These are phyloP conservation scores for Meteorus cinctellus DNA, from an alignment of 2,888 invertebrate genomes.

Conservation along the genomic window DNA sequence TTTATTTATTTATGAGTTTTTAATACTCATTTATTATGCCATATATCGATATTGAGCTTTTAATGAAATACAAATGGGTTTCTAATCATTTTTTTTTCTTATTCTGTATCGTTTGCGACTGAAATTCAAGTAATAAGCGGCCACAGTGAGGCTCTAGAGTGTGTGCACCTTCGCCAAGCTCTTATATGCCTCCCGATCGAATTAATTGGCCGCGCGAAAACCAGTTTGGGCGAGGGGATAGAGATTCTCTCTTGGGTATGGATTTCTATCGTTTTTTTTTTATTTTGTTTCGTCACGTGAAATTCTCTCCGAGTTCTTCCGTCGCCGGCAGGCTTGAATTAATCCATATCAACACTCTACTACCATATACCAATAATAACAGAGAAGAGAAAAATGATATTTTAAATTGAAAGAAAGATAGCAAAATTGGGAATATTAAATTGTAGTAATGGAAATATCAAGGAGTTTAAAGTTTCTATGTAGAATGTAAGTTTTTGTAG, in stretches of 20 bases:
- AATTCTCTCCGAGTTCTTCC: conserved; percentile 38
- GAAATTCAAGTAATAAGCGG: conserved; percentile 10
- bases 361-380: conserved; percentile 3
- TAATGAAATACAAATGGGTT: conserved; percentile 46
- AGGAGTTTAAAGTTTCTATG: too few species aligned
- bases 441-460: too few species aligned
- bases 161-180: conserved; percentile 37
- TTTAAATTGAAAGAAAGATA: background rate
- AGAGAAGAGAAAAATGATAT: background rate
- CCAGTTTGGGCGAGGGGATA: conserved; percentile 57
- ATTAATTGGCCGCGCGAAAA: conserved; percentile 63
- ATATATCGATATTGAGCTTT: conserved; percentile 36
- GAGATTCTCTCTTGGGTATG: conserved; percentile 34
- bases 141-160: conserved; percentile 7
- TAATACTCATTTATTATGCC: conserved; percentile 30
- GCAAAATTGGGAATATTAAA: background rate
- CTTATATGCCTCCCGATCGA: conserved; percentile 53
- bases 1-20: background rate
- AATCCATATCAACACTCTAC: conserved; percentile 39
- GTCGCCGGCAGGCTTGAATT: conserved; percentile 41
- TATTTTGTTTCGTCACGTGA: conserved; percentile 11
- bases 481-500: too few species aligned
- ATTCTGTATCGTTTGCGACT: conserved; percentile 7
- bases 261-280: conserved; percentile 4
- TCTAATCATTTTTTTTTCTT: background rate